Percentiles rank a stretch among this genome's conserved stretches.
Conservation (phyloP, 2,113 vertebrate species). For the Tamias sibiricus region DNA sequence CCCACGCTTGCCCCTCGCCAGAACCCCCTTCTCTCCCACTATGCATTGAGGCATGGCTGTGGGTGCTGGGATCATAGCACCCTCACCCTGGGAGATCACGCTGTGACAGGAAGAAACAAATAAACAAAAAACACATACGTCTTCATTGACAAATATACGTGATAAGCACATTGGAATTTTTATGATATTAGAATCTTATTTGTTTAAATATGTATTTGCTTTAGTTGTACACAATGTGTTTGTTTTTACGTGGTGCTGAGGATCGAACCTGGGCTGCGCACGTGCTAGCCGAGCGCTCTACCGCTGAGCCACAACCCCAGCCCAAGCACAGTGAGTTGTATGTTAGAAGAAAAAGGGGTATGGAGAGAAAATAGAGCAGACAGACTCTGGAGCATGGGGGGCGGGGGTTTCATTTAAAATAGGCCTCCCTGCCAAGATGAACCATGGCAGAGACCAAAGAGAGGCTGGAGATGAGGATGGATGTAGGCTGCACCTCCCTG, state of each 20-base stretch:
- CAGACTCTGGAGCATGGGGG: background rate
- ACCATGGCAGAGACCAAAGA: background rate
- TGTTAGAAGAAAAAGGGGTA: background rate
- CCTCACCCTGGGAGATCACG: background rate
- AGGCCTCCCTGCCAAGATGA: background rate
- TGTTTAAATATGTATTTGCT: too few species aligned
- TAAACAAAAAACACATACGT: too few species aligned
- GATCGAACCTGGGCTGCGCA: too few species aligned
- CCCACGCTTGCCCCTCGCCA: background rate
- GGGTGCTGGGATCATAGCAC: background rate
- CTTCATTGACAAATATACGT: background rate
- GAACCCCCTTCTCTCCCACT: background rate
- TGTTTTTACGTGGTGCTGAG: too few species aligned
- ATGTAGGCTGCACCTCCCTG: background rate
- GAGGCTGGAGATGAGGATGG: too few species aligned
- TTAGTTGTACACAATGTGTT: too few species aligned
- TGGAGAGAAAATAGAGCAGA: background rate
- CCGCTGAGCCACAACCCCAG: too few species aligned
- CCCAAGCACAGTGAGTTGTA: too few species aligned
- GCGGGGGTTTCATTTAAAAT: background rate
- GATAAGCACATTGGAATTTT: background rate
- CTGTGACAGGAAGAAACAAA: background rate
- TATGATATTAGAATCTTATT: too few species aligned
- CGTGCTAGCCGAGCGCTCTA: too few species aligned
- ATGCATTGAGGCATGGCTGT: rapidly evolving